Base-by-base conservation (phyloP, 1,140 invertebrate genomes). In the Aphis gossypii region DNA sequence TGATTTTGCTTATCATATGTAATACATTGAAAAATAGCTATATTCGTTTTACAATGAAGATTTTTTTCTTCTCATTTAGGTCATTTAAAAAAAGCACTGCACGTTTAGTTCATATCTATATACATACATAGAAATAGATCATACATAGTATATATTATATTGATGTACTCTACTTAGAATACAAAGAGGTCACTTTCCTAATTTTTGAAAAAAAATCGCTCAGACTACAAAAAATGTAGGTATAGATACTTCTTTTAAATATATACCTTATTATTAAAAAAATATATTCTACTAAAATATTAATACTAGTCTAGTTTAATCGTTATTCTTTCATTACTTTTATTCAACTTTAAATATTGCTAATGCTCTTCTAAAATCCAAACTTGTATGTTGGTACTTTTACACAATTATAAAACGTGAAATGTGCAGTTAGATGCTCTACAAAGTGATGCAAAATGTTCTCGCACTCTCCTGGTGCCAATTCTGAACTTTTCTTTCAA, bases 281-380 rank as follows among this genome's bases (percentile, higher is more conserved):
- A 68, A n/a, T n/a, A n/a, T 20, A 76, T 76, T 76, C n/a, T 76
- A n/a, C 60, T n/a, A n/a, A 68, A 68, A 68, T 60, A 68, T 68
- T n/a, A n/a, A n/a, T n/a, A 68, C 0, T n/a, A n/a, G 11, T n/a
- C 60, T 68, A 11, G 30, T 68, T n/a, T 68, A 68, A 68, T 68
- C 11, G 11, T 68, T 60, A 60, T 60, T 60, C 23, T 25, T 60
- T 30, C 1, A 60, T 8, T 9, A 4, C 60, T 18, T 2, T 14
- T 68, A 30, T 68, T 68, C 3, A 30, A n/a, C 4, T 68, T 68
- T 68, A 68, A 14, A n/a, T 60, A 3, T 60, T 7, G 9, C 56
- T 3, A 9, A 30, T 60, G 9, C 8, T 1, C 11, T 68, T 68
- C 30, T 68, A 30, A 11, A 25, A n/a, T 41, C 38, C 38, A 41